Conservation (phyloP, 2,113 vertebrate genomes). For the cattle (Bos taurus) region ARS-UCD2.0 NC_037329.1:79705501-79706000, state of each 20-base stretch:
- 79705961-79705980: background rate
- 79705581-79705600: background rate
- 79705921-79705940: background rate
- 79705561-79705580: background rate
- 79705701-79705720: background rate
- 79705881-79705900: background rate
- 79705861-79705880: background rate
- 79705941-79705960: background rate
- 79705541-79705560: background rate
- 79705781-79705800: background rate
- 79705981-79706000: background rate
- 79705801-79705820: background rate
- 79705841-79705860: background rate
- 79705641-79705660: background rate
- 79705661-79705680: background rate
- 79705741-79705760: background rate
- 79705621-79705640: background rate
- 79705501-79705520: background rate
- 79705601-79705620: rapidly evolving
- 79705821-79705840: background rate
- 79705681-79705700: background rate
- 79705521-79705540: background rate
- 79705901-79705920: background rate
- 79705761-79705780: background rate
- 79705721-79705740: background rate